Evolutionary conservation across 2,888 invertebrate genomes (phyloP).

Genomic region (Tipula lateralis): DNA sequence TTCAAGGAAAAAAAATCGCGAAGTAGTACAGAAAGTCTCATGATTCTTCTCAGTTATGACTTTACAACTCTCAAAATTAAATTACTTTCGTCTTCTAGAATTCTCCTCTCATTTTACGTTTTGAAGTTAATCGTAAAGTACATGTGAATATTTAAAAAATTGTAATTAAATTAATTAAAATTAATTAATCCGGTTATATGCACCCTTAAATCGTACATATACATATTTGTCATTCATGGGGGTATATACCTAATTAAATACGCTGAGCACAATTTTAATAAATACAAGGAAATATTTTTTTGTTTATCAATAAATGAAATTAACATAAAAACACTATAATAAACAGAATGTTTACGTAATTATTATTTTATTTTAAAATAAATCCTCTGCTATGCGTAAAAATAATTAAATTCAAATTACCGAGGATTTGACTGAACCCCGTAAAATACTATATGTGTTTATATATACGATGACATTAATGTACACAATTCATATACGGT

Average conservation of each 20-base stretch:
- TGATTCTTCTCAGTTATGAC: too few species aligned
- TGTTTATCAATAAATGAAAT: slow-evolving; percentile 24
- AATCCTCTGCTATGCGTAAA: background rate
- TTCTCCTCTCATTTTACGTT: too few species aligned
- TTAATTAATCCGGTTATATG: background rate
- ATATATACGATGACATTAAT: background rate
- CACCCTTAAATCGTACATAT: background rate
- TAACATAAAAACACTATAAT: background rate
- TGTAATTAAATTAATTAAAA: background rate
- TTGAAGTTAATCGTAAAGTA: too few species aligned
- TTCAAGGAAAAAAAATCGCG: too few species aligned
- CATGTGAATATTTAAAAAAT: too few species aligned
- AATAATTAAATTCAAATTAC: background rate
- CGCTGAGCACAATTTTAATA: background rate
- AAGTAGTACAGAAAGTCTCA: too few species aligned
- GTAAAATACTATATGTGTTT: background rate
- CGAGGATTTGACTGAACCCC: background rate
- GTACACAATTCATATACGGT: background rate
- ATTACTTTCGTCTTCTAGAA: too few species aligned
- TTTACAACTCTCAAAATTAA: too few species aligned
- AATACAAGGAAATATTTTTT: background rate
- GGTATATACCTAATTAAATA: background rate
- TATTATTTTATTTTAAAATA: background rate
- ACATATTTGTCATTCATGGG: background rate
- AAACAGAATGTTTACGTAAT: background rate